Base-by-base conservation (phyloP, 2,113 vertebrate genomes). In the Synchiropus splendidus region DNA sequence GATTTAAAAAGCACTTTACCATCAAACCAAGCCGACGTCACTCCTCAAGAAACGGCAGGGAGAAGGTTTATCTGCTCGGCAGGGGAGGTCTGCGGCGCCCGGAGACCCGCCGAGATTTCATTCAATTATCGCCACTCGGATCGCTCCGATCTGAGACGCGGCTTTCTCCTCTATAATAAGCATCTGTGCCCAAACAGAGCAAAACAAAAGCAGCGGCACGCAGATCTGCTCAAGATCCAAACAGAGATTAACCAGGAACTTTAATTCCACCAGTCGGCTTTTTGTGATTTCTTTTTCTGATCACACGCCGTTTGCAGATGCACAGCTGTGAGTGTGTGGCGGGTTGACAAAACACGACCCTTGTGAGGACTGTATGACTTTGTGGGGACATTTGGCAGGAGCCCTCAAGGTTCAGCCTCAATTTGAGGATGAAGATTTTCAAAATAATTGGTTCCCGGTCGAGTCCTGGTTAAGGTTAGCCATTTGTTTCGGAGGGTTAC, bases 71-170 rank as follows among this genome's bases (percentile, higher is more conserved):
- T n/a, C n/a, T n/a, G n/a, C n/a, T n/a, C 49, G 11, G 17, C 9
- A 5, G 40, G 43, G 12, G 32, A 46, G 40, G 10, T 18, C 15
- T 36, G 31, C 27, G 47, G 50, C 39, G 18, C 3, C 34, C 18
- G 35, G 31, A 58, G 31, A 4, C 32, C 51, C 17, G 12, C 42
- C 8, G 66, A 50, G 60, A 54, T 63, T 70, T 65, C 32, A 54
- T 57, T 68, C 44, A 56, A 27, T 67, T 70, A 62, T 51, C 40
- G 54, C 51, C 40, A 13, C 42, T 68, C 32, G 4, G 5, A 48
- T 36, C 34, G 36, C 38, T 60, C 31, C 45, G 61, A 72, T 67
- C 52, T 65, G 27, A 45, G 18, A 42, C 16, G 39, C 31, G 17
- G 45, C 36, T 56, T 43, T 68, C 35, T 48, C 35, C 36, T 43